These are phyloP conservation scores for Hirtodrosophila cameraria DNA, from an alignment of 2,888 invertebrate genomes.

Conservation along the genomic window DNA sequence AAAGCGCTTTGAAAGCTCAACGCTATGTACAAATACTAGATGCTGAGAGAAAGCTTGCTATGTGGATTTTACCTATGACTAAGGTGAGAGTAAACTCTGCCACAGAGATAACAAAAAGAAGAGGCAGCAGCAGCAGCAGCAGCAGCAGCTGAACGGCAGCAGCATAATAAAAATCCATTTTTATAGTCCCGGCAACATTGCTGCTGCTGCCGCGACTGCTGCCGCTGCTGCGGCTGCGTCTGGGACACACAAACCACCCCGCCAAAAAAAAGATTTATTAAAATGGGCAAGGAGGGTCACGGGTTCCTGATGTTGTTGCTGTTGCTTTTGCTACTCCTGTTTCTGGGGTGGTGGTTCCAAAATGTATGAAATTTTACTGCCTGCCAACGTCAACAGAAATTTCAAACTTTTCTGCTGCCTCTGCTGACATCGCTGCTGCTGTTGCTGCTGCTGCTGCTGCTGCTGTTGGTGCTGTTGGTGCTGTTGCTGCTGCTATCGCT, in stretches of 20 bases:
- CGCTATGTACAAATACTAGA: conserved; percentile 2
- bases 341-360: conserved; percentile 53
- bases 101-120: conserved; percentile 55
- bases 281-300: conserved; percentile 26
- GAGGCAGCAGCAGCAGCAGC: conserved; percentile 26
- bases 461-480: conserved; percentile 9
- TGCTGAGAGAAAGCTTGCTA: conserved; percentile 48
- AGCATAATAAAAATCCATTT: conserved; percentile 77
- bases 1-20: conserved; percentile 25
- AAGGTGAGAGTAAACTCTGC: conserved; percentile 67
- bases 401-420: conserved; percentile 46
- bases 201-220: conserved; percentile 29
- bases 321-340: conserved; percentile 16
- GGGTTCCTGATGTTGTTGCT: conserved; percentile 37
- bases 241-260: conserved; percentile 55
- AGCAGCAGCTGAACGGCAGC: conserved; percentile 40
- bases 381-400: conserved; percentile 67
- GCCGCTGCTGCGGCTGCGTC: conserved; percentile 22
- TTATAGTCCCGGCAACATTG: conserved; percentile 69
- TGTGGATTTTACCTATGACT: conserved; percentile 33
- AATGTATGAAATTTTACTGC: conserved; percentile 66
- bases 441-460: conserved; percentile 8
- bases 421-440: conserved; percentile 10
- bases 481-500: conserved; percentile 13
- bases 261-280: conserved; percentile 54